These are phyloP conservation scores for Adelognathus sp. DNA, from an alignment of 2,888 invertebrate species.

Conservation along the genomic window DNA sequence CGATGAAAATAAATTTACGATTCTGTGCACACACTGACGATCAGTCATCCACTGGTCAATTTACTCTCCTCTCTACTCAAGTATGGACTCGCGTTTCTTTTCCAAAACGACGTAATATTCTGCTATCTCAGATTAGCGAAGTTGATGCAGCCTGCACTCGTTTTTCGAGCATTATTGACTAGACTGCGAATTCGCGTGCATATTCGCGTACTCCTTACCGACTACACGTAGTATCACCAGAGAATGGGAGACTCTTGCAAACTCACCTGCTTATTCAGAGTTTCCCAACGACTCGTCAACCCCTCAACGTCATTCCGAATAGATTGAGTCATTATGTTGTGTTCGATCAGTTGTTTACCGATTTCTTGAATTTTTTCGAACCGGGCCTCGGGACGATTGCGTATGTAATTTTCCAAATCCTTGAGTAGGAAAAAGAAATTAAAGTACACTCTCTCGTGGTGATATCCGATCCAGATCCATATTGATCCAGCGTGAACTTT, in stretches of 20 bases:
- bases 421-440: constrained; percentile 74
- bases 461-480: not conserved
- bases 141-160: too few relatives aligned
- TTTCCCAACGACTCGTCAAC: constrained; percentile 86
- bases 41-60: too few relatives aligned
- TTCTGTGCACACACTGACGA: not conserved
- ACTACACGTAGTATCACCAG: not conserved
- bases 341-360: constrained; percentile 88
- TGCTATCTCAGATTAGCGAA: too few relatives aligned
- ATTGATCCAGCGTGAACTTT: constrained; percentile 3
- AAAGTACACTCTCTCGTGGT: not conserved
- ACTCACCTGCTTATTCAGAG: constrained; percentile 86
- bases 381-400: constrained; percentile 88
- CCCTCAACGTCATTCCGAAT: constrained; percentile 86
- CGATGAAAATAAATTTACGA: too few relatives aligned
- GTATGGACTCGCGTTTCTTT: not conserved
- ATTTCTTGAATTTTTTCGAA: constrained; percentile 89
- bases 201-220: too few relatives aligned
- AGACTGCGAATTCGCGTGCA: not conserved
- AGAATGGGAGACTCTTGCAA: not conserved
- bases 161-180: not conserved
- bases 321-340: constrained; percentile 88
- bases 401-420: constrained; percentile 92
- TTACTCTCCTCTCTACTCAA: too few relatives aligned
- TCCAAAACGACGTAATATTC: too few relatives aligned